Conservation (phyloP, 2,888 invertebrate species). For the Amorpha juglandis region DNA sequence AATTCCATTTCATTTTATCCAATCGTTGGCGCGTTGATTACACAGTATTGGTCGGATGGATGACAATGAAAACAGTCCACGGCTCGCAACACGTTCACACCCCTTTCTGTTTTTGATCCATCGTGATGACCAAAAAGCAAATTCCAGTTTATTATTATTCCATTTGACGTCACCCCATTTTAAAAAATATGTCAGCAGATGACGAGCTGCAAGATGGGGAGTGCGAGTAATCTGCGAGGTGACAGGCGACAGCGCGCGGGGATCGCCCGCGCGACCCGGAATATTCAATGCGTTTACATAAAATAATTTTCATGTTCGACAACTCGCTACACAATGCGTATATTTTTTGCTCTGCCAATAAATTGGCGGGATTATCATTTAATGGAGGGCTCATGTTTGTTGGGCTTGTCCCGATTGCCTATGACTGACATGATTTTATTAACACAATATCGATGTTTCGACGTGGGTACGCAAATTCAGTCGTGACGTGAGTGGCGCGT, state of each 20-base stretch:
- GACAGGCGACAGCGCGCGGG: constrained; percentile 48
- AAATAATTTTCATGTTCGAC: constrained; percentile 84
- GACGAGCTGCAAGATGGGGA: constrained; percentile 72
- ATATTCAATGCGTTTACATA: constrained; percentile 84
- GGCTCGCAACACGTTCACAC: constrained; percentile 80
- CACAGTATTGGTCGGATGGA: constrained; percentile 78
- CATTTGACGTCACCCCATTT: constrained; percentile 81
- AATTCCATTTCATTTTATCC: constrained; percentile 77
- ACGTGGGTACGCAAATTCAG: constrained; percentile 61
- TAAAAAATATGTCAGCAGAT: constrained; percentile 83
- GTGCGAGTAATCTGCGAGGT: constrained; percentile 65
- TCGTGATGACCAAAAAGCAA: constrained; percentile 82
- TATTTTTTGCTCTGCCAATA: constrained; percentile 81
- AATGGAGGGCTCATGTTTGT: constrained; percentile 83
- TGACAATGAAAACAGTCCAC: constrained; percentile 79
- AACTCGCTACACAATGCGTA: constrained; percentile 79
- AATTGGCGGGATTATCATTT: constrained; percentile 84
- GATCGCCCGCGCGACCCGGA: constrained; percentile 67
- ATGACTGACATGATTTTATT: constrained; percentile 83
- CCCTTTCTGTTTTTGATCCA: constrained; percentile 81
- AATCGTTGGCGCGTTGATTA: constrained; percentile 69
- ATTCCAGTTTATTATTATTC: constrained; percentile 85
- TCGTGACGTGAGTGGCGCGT: constrained; percentile 55
- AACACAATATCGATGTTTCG: constrained; percentile 72
- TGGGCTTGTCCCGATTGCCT: constrained; percentile 79